phyloP scores from a whole-genome alignment of 2,797 vertebrate species.

The Mus minutoides region DNA sequence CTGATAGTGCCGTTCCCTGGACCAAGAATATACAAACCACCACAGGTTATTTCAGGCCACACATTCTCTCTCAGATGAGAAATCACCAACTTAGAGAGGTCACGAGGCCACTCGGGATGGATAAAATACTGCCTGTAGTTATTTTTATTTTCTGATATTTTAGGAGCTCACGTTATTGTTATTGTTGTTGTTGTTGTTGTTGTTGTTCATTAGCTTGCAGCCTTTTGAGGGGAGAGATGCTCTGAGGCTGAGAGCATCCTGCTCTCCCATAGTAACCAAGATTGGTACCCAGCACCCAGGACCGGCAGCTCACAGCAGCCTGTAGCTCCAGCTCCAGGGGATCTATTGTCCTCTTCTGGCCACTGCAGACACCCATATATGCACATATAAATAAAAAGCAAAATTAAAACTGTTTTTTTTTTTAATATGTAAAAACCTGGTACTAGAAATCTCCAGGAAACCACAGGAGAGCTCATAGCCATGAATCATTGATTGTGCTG shows the following conservation, averaged over 20 bases:
- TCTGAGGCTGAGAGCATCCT: not conserved
- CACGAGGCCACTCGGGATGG: rapidly evolving
- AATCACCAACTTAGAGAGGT: not conserved
- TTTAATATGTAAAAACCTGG: not conserved
- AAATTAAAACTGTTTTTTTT: not conserved
- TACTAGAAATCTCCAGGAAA: not conserved
- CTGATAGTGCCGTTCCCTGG: not conserved
- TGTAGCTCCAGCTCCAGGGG: not conserved
- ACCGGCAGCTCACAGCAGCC: not conserved
- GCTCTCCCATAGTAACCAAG: not conserved
- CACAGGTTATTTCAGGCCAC: rapidly evolving
- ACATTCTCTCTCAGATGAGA: not conserved
- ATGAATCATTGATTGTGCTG: too few relatives aligned
- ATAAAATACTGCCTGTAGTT: not conserved
- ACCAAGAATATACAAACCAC: not conserved
- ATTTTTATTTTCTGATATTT: not conserved
- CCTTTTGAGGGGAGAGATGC: not conserved
- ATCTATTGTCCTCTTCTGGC: not conserved
- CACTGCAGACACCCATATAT: not conserved
- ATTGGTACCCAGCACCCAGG: not conserved
- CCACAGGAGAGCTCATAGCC: not conserved
- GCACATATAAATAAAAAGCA: not conserved
- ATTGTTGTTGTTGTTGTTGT: not conserved
- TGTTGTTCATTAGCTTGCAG: not conserved
- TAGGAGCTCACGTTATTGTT: not conserved